Conservation (phyloP, 2,113 vertebrate genomes). For the Indri indri region DNA sequence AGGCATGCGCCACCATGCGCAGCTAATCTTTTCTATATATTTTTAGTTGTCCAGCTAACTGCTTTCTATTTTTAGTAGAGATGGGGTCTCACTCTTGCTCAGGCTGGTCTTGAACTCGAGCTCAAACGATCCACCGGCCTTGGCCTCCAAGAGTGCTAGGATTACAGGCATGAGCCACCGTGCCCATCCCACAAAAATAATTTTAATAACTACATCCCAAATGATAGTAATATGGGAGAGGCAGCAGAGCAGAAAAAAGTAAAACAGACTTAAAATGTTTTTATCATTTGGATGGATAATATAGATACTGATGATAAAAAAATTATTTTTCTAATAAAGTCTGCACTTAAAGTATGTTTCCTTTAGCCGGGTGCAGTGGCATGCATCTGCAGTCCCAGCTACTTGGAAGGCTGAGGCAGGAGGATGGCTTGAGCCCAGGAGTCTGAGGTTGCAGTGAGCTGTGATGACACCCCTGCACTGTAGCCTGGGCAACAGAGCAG, state of each 20-base stretch:
- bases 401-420: neutral
- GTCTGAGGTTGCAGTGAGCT: neutral
- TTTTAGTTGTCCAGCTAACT: no score
- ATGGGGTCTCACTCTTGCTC: no score
- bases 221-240: neutral
- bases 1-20: no score
- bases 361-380: neutral
- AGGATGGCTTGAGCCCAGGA: neutral
- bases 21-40: no score
- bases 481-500: neutral
- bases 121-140: no score
- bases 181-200: no score
- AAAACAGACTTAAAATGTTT: neutral
- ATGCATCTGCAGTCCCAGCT: neutral
- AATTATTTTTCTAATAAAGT: neutral
- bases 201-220: neutral
- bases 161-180: no score
- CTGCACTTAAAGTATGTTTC: neutral
- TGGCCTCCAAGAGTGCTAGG: no score
- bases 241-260: neutral
- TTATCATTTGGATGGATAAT: neutral
- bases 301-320: neutral
- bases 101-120: no score
- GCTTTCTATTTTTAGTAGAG: no score
- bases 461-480: no score